Evolutionary conservation across 2,888 invertebrate genomes (phyloP).

Genomic region (Calameuta idolon): DNA sequence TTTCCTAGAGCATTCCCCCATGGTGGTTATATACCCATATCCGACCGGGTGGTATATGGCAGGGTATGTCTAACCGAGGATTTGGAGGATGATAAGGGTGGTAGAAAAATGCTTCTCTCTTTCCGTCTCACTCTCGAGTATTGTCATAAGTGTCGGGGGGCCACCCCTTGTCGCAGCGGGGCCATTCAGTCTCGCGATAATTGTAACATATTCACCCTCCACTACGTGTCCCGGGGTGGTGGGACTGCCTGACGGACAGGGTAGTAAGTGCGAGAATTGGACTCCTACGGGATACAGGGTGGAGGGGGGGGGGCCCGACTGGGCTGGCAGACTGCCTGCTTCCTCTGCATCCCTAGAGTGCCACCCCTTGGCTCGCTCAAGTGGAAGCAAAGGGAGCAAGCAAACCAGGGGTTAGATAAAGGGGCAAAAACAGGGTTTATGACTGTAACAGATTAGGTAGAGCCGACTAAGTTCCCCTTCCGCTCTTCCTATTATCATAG

Average conservation of each 20-base stretch:
- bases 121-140: background rate
- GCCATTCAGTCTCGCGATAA: constrained; percentile 61
- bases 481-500: constrained; percentile 36
- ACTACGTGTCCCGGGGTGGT: constrained; percentile 11
- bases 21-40: background rate
- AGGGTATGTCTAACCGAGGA: background rate
- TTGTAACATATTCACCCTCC: constrained; percentile 64
- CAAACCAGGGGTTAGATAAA: constrained; percentile 24
- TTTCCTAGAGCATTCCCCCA: background rate
- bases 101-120: background rate
- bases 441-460: constrained; percentile 64
- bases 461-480: constrained; percentile 38
- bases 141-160: constrained; percentile 1
- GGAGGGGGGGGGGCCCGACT: background rate
- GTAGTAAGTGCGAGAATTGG: background rate
- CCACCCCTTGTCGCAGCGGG: constrained; percentile 14
- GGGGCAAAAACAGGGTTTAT: constrained; percentile 63
- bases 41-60: background rate
- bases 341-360: constrained; percentile 27
- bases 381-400: constrained; percentile 42
- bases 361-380: constrained; percentile 44
- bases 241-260: background rate
- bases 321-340: background rate
- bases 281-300: background rate
- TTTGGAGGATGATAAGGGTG: background rate